Base-by-base conservation (phyloP, 1,140 invertebrate species). In the Brachionus plicatilis region DNA sequence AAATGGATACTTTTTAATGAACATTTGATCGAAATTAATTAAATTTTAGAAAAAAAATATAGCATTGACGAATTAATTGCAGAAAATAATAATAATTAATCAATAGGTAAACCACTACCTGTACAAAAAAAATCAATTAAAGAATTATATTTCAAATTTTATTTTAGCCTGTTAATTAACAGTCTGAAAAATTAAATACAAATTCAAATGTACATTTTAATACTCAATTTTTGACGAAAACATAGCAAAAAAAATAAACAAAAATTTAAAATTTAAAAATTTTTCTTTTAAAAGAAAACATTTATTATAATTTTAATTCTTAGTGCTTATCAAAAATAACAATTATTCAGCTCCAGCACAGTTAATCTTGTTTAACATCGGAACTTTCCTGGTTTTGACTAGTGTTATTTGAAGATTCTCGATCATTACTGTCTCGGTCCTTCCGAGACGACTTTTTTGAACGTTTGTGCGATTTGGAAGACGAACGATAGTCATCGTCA, bases 381-480 rank as follows among this genome's bases (percentile, higher is more conserved):
- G 72, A 9, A 50, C 8, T 47, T n/a, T 60, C 79, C 24, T 82
- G 79, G 41, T 82, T 82, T 65, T 60, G 37, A 65, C 41, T 65
- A 45, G 78, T 17, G 2, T 80, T 56, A 12, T 37, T 80, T 8
- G 79, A 82, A 27, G 33, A 60, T 82, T 82, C 79, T 60, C 79
- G 56, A 43, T 82, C 79, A 60, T 82, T 60, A 17, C 79, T 82
- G 33, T 82, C 79, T 65, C 79, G 53, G 27, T 82, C 79, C n/a
- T 82, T 82, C 1, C 79, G 79, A 43, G 79, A 82, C 5, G 79
- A 65, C 65, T 82, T 82, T 82, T 82, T 82, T 24, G 79, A 82
- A 1, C 79, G 33, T 17, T 68, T 60, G 37, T 68, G 53, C 11
- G 79, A 65, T 50, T 76, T 76, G 3, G 50, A 65, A 43, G 79